These are phyloP conservation scores for Asarcornis scutulata DNA, from an alignment of 2,113 vertebrate species.

Conservation along the genomic window DNA sequence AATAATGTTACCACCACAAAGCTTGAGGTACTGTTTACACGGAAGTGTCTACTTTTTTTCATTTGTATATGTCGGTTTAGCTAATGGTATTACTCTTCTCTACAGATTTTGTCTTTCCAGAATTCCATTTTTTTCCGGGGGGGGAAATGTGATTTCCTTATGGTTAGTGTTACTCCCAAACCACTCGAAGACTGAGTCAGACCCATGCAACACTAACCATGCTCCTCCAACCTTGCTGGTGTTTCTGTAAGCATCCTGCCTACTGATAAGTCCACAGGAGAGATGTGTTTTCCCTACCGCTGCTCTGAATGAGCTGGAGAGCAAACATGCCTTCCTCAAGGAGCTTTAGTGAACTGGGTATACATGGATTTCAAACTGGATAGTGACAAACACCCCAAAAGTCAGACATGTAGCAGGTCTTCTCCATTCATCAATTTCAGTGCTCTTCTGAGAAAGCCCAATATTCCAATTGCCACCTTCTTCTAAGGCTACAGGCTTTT, in stretches of 20 bases:
- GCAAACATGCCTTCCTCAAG: background rate
- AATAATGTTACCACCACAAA: background rate
- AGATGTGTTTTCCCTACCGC: background rate
- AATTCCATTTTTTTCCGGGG: background rate
- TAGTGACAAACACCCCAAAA: background rate
- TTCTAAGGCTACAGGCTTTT: background rate
- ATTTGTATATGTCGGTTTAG: background rate
- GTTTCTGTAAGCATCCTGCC: background rate
- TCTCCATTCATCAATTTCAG: background rate
- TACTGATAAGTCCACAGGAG: background rate
- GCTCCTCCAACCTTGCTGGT: background rate
- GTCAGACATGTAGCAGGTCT: background rate
- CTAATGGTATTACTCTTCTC: background rate
- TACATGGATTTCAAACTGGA: background rate
- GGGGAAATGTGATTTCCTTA: background rate
- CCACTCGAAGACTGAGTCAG: background rate
- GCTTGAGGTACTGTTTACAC: background rate
- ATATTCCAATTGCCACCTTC: background rate
- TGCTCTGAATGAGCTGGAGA: background rate
- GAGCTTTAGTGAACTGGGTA: background rate
- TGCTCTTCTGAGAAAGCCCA: background rate
- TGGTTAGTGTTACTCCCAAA: background rate
- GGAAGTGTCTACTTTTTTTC: background rate
- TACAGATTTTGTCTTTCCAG: background rate
- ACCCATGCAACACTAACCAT: background rate